phyloP scores from a whole-genome alignment of 1,140 invertebrate genomes.

The Pygmarrhopalites habei region DNA sequence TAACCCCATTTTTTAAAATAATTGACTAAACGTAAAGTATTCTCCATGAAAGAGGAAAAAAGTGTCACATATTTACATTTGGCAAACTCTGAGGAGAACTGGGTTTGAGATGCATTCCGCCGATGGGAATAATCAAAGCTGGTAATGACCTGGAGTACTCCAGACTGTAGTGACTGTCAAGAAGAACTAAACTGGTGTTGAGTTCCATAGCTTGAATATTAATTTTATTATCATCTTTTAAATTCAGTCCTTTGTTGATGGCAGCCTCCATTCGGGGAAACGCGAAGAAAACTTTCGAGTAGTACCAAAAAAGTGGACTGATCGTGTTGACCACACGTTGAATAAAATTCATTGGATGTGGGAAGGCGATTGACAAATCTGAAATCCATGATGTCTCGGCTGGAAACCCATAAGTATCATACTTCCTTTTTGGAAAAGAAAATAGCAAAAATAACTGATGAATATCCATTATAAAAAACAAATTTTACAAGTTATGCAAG shows the following conservation, averaged over 20 bases:
- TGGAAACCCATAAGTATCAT: slow-evolving; percentile 18
- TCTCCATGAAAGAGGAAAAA: too few species aligned
- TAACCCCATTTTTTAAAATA: not conserved
- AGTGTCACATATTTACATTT: too few species aligned
- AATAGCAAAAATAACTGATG: too few species aligned
- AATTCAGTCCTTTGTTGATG: slow-evolving; percentile 8
- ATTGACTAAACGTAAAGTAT: too few species aligned
- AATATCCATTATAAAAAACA: too few species aligned
- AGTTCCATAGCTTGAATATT: not conserved
- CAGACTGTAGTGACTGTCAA: slow-evolving; percentile 16
- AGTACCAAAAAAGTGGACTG: slow-evolving; percentile 15
- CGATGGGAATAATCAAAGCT: slow-evolving; percentile 16
- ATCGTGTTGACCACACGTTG: slow-evolving; percentile 12
- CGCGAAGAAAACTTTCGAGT: not conserved
- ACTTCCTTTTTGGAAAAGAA: slow-evolving; percentile 8
- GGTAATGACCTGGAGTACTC: slow-evolving; percentile 17
- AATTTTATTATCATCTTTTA: not conserved
- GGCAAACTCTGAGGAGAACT: too few species aligned
- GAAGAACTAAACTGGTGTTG: slow-evolving; percentile 7
- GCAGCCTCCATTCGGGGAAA: slow-evolving; percentile 12
- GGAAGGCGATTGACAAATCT: not conserved
- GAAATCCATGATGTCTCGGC: slow-evolving; percentile 23
- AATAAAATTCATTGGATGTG: not conserved
- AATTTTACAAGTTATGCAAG: too few species aligned
- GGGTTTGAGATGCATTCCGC: slow-evolving; percentile 22